phyloP scores from a whole-genome alignment of 1,140 invertebrate species.

The Venturia canescens region DNA sequence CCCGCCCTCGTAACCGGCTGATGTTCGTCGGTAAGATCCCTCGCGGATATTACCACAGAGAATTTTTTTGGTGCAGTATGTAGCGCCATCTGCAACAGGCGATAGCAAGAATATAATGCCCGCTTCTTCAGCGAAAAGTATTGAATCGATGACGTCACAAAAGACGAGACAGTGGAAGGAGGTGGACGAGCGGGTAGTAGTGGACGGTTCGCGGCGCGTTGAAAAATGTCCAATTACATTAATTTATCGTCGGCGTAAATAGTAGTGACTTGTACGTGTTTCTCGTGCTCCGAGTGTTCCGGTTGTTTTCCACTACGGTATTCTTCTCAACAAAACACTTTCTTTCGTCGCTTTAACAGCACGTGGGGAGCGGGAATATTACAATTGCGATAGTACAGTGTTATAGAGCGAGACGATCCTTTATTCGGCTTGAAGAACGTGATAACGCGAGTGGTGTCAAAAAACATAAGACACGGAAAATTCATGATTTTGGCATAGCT shows the following conservation, averaged over 20 bases:
- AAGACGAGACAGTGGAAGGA: constrained; percentile 72
- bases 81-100: constrained; percentile 36
- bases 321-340: neutral
- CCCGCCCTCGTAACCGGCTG: neutral
- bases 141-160: constrained; percentile 77
- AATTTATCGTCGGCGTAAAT: constrained; percentile 66
- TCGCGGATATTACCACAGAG: neutral
- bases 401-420: neutral
- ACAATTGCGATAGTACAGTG: constrained; percentile 28
- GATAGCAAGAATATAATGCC: constrained; percentile 6
- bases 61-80: constrained; percentile 4
- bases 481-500: neutral
- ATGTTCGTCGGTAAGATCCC: neutral
- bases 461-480: neutral
- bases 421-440: neutral
- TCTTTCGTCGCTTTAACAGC: neutral
- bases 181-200: constrained; percentile 54
- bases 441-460: neutral
- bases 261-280: constrained; percentile 44
- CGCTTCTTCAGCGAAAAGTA: constrained; percentile 71
- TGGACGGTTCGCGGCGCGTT: constrained; percentile 62
- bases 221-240: constrained; percentile 73
- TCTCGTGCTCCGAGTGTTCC: constrained; percentile 42
- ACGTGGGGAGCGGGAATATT: constrained; percentile 33
- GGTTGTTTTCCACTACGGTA: constrained; percentile 3